Base-by-base conservation (phyloP, 2,113 vertebrate species). In the Coptodon rendalli region DNA sequence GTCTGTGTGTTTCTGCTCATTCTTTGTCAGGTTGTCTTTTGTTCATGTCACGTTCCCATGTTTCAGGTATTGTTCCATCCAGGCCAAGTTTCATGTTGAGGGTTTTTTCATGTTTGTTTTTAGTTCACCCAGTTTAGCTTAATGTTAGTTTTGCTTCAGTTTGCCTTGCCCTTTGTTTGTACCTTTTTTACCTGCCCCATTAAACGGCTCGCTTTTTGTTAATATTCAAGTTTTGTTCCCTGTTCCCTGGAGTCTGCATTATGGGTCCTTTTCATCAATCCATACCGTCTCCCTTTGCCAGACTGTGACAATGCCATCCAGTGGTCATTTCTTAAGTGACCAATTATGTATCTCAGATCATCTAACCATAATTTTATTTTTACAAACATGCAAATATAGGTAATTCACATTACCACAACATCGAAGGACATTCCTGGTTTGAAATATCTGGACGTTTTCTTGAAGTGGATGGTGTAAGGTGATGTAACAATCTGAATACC, bases 361-460 rank as follows among this genome's bases (percentile, higher is more conserved):
- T 6, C 13, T 29, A 16, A 48, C 38, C 90, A 0, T 89, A 92
- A 80, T 96, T 92, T 96, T 97, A 45, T 14, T 14, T 31, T 24
- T 19, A 9, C 6, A 57, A 4, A 36, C 4, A 82, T 54, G 4
- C 89, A 22, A 80, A 13, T 78, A 71, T 29, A 80, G 2, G 24
- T 71, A 31, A 84, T 38, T 43, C 6, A 0, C 6, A 40, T 96
- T 96, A 98, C 98, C 97, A 12, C 93, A 54, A 98, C 89, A 68
- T 97, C 95, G 1, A 98, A 98, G 78, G 98, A 97, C 97, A 98
- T 97, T 78, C 97, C 97, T 0, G 98, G 97, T 91, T 99, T 98
- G 95, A 97, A 99, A 96, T 93, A 98, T 91, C 95, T 97, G 54
- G 98, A 95, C 0, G 97, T 98, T 95, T 63, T 98, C 36, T 95